Percentiles rank a stretch among this genome's conserved stretches.
Conservation (phyloP, 2,113 vertebrate species). For the Chelonoidis abingdonii region DNA sequence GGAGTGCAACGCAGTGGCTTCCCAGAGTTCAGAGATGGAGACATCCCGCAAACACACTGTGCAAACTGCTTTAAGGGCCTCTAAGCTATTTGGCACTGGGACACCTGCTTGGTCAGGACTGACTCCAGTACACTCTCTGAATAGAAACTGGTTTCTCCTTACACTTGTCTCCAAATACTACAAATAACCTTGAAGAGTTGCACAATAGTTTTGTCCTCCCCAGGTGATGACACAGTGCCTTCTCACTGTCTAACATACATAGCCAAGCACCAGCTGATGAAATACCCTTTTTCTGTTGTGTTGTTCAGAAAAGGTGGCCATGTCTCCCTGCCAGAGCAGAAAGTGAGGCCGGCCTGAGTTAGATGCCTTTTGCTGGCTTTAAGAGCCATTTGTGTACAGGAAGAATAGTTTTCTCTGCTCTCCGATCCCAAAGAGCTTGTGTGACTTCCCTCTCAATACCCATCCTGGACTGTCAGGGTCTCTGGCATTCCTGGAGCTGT, state of each 20-base stretch:
- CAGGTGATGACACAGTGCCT: not conserved
- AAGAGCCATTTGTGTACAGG: not conserved
- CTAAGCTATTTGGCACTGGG: not conserved
- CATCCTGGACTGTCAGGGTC: not conserved
- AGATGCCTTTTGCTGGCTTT: not conserved
- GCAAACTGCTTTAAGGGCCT: not conserved
- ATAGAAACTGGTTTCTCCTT: not conserved
- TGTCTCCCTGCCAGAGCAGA: not conserved
- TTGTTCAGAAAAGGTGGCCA: too few relatives aligned
- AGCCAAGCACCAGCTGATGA: not conserved
- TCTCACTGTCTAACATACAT: not conserved
- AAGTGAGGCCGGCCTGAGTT: not conserved
- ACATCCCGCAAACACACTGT: not conserved
- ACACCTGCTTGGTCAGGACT: not conserved
- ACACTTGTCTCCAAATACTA: not conserved
- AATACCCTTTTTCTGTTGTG: too few relatives aligned
- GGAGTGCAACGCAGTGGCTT: not conserved
- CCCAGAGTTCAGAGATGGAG: not conserved
- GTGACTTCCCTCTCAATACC: not conserved
- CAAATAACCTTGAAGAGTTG: not conserved
- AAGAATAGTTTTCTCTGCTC: not conserved
- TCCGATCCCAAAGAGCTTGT: not conserved
- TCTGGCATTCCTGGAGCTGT: not conserved
- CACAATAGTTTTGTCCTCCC: not conserved
- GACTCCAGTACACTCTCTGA: not conserved